Conservation (phyloP, 2,113 vertebrate species). For the Crotophaga sulcirostris region DNA sequence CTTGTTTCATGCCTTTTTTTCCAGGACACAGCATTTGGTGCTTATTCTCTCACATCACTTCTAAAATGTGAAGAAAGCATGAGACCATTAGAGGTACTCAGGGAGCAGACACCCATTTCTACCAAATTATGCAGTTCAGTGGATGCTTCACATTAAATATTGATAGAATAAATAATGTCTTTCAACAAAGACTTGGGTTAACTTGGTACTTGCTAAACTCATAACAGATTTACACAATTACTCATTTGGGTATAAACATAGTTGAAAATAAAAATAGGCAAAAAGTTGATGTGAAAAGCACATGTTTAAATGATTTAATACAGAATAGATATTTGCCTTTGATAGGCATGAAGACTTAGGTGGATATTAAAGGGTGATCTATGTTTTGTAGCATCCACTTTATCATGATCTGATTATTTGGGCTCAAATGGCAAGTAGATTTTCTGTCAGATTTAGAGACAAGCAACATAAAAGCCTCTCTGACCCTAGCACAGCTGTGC, state of each 20-base stretch:
- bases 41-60: background rate
- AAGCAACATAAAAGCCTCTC: background rate
- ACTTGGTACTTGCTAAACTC: slow-evolving; percentile 70
- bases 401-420: background rate
- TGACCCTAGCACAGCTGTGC: background rate
- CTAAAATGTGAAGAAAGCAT: background rate
- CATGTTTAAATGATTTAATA: background rate
- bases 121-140: background rate
- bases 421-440: background rate
- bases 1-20: background rate
- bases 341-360: background rate
- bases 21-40: background rate
- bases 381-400: background rate
- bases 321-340: background rate
- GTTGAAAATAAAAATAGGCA: background rate
- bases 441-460: background rate
- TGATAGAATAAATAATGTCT: background rate
- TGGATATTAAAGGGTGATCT: background rate
- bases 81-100: background rate
- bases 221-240: slow-evolving; percentile 60
- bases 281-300: background rate
- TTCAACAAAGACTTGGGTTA: slow-evolving; percentile 14
- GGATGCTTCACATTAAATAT: slow-evolving; percentile 4
- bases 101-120: background rate
- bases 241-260: slow-evolving; percentile 49